Evolutionary conservation across 2,113 vertebrate genomes (phyloP).

Genomic region (Prionailurus bengalensis): DNA sequence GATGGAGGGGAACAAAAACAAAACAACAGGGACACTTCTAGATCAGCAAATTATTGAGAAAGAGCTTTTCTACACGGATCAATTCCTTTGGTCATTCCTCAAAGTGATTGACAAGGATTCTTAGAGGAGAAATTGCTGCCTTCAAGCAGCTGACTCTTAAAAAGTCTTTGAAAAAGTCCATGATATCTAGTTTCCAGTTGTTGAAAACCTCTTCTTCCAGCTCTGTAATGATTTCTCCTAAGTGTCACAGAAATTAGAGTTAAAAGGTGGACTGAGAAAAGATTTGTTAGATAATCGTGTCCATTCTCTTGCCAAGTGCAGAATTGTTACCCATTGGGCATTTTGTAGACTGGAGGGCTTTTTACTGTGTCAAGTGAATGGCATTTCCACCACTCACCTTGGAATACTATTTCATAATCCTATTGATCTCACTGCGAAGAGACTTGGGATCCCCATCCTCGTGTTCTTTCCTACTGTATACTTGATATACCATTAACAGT

Average conservation of each 20-base stretch:
- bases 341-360: neutral
- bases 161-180: neutral
- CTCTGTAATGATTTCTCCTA: neutral
- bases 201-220: slow-evolving; percentile 19
- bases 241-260: slow-evolving; percentile 50
- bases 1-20: neutral
- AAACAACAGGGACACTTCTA: neutral
- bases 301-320: neutral
- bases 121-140: slow-evolving; percentile 34
- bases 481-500: neutral
- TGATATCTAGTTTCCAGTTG: neutral
- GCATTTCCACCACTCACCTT: neutral
- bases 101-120: slow-evolving; percentile 14
- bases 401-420: neutral
- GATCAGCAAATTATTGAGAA: neutral
- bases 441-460: neutral
- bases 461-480: neutral
- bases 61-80: slow-evolving; percentile 46
- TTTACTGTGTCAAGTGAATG: neutral
- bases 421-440: neutral
- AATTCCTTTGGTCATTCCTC: neutral
- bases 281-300: neutral
- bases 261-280: slow-evolving; percentile 38
- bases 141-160: slow-evolving; percentile 20
- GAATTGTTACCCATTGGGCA: neutral